Evolutionary conservation across 2,888 invertebrate genomes (phyloP), one percentile per base, ranked within the genome.

Genomic region (Tachina grossa): DNA sequence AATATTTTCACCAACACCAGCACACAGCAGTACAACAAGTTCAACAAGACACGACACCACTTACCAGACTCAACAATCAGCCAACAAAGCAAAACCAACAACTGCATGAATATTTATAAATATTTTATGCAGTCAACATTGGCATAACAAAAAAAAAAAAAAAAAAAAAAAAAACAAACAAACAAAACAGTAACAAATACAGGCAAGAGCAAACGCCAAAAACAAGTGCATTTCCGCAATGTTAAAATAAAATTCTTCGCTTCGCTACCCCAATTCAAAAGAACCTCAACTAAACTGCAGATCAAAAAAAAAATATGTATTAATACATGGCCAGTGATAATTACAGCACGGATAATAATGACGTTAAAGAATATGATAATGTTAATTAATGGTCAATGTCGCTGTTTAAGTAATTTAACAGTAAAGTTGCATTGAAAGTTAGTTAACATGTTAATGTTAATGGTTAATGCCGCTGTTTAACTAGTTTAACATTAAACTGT

Each of bases 161-260:
- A 31, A 53, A 75, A 61, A 47, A 5, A 41, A 8, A 19, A 31
- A 31, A 31, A 31, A 31, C 4, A 31, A 31, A 31, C 61, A 75
- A 61, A 47, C 31, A 41, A 8, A 19, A 43, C 31, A 51, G 16
- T 11, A 47, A 19, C 72, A 51, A 61, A 16, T 41, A 5, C 45
- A 4, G 51, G n/a, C 47, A 22, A 39, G 59, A 76, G 8, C n/a
- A 8, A 45, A 69, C 31, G 31, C 61, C 16, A 55, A 74, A 82
- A 85, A 87, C 85, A 85, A 83, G 87, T 74, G 84, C 84, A 83
- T 84, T 79, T 83, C 83, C 84, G 85, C 76, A 85, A 83, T 53
- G 65, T 49, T 65, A 31, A 69, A 85, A 68, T 9, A 68, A 80
- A 79, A 85, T 69, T 79, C 53, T 79, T 68, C 79, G 85, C 85